Base-by-base conservation (phyloP, 2,113 vertebrate species). In the Spilogale gracilis region DNA sequence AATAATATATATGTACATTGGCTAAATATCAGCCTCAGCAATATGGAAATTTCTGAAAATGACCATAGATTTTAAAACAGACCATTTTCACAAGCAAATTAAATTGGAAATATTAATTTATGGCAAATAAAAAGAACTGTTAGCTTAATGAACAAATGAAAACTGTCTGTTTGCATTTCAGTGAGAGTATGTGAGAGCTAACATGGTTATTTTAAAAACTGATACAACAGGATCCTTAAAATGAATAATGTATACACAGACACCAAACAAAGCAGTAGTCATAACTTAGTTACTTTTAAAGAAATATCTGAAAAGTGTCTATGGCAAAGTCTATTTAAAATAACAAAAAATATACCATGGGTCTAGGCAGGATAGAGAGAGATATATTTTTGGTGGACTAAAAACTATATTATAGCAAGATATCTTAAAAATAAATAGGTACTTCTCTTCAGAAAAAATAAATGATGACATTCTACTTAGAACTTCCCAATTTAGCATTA, bases 131-230 rank as follows among this genome's bases (percentile, higher is more conserved):
- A 85, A 50, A 73, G 54, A 63, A 89, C 23, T 30, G 5, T 20
- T 88, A 84, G 30, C 30, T 92, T 56, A 89, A 25, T 95, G 73
- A 52, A 83, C 43, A 94, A 80, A 71, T 89, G 48, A 38, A 79
- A 84, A 95, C 23, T 78, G 50, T 13, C 61, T n/a, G 32, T 3
- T 78, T 11, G 12, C 27, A 43, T 78, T 11, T 12, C 27, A 43
- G 5, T 27, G 11, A 20, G 6, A 4, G 27, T 38, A 5, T 61
- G 18, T 25, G 17, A 71, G 9, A 83, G 92, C 3, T 67, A 76
- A 76, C 14, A 83, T 1, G 0, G 25, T 84, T 43, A 63, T 79
- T 92, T 69, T 56, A 60, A 65, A 74, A 87, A 60, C n/a, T 65
- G 2, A 13, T 18, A 25, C 52, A 52, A 10, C 60, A 92, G 21